Base-by-base conservation (phyloP, 2,113 vertebrate species). In the Dinomys branickii region DNA sequence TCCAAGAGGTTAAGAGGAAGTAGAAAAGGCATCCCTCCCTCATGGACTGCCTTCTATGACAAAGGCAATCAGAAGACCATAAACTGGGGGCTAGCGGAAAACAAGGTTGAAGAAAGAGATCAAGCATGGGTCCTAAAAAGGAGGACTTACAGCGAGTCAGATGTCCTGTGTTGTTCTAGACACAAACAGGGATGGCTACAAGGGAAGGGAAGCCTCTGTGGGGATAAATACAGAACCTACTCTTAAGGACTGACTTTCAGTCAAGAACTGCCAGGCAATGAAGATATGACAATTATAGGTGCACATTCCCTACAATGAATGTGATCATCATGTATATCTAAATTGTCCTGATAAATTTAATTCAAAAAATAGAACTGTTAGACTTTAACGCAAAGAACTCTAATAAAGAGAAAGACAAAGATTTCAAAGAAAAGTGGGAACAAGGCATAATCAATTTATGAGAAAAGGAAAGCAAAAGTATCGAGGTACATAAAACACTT, bases 121-220 rank as follows among this genome's bases (percentile, higher is more conserved):
- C 10, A 50, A 22, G 47, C 16, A 9, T 28, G 4, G 1, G 4
- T 92, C 38, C n/a, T 71, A 47, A 35, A 52, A 38, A 3, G 38
- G 1, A 3, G n/a, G 11, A 24, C 52, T 52, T 38, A 33, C 13
- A 13, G 30, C 0, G 0, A 19, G 19, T 41, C 3, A 35, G 16
- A 2, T 56, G 58, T 5, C 3, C 56, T 56, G 13, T 47, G n/a
- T 11, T 24, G 19, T 54, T 73, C 13, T 38, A 50, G 9, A n/a
- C 63, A 41, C 19, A 30, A n/a, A 2, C 38, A 88, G 22, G 20
- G 17, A 58, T 83, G 8, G 20, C 9, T n/a, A 58, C 13, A 89
- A 16, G 0, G 22, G 38, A 89, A 16, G 0, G 22, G 38, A 52
- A 54, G 24, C 44, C n/a, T 30, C 52, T 71, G 0, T 69, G 30